phyloP scores from a whole-genome alignment of 1,140 invertebrate species.

The Notospermus geniculatus region DNA sequence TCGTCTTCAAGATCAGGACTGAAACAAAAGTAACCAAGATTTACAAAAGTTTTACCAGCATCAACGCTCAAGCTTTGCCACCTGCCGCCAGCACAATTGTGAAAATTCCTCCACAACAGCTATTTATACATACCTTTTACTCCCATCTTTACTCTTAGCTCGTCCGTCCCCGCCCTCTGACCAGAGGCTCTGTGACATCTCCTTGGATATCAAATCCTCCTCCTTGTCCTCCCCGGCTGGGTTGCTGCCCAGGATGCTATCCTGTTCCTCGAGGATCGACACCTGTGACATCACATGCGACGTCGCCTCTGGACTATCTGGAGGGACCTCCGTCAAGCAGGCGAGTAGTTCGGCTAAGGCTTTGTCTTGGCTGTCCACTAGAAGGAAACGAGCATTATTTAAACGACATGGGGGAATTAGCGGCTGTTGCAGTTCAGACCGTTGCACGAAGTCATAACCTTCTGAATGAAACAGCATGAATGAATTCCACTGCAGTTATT shows the following conservation, averaged over 20 bases:
- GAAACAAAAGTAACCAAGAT: too few relatives aligned
- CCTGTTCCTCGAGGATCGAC: conserved; percentile 36
- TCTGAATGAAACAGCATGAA: too few relatives aligned
- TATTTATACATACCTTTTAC: neutral
- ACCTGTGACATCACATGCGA: conserved; percentile 33
- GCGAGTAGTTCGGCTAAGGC: conserved; percentile 63
- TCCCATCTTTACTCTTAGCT: too few relatives aligned
- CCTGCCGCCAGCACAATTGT: neutral
- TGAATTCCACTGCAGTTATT: too few relatives aligned
- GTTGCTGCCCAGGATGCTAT: conserved; percentile 34
- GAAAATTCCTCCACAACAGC: neutral
- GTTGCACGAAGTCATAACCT: too few relatives aligned
- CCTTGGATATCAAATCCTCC: conserved; percentile 26
- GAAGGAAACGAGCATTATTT: neutral
- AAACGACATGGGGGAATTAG: too few relatives aligned
- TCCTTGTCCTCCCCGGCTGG: conserved; percentile 30
- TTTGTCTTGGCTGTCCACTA: conserved; percentile 20
- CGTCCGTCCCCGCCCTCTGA: conserved; percentile 15
- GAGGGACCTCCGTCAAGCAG: conserved; percentile 29
- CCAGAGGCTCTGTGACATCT: conserved; percentile 47
- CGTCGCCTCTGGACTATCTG: conserved; percentile 19
- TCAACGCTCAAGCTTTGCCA: too few relatives aligned
- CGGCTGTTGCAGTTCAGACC: too few relatives aligned
- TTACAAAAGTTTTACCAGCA: too few relatives aligned
- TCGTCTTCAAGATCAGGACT: conserved; percentile 20